Evolutionary conservation across 2,113 vertebrate genomes (phyloP).

Genomic region (Corydoras maculifer): DNA sequence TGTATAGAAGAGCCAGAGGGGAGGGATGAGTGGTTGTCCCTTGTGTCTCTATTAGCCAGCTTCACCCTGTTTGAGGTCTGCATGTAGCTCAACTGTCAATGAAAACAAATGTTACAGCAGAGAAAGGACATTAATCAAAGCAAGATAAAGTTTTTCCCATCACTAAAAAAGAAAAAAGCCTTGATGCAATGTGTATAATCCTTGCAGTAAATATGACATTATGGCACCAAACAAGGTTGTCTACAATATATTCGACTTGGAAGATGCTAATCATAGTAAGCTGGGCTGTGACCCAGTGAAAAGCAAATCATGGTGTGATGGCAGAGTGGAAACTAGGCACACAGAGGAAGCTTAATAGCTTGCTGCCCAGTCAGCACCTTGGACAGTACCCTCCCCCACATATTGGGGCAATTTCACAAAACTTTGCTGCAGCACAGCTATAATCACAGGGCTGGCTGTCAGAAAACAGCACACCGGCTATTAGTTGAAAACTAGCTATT

Average conservation of each 20-base stretch:
- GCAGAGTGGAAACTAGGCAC: conserved; percentile 14
- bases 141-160: conserved; percentile 25
- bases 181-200: conserved; percentile 1
- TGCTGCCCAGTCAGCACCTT: conserved; percentile 17
- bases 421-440: neutral
- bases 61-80: conserved; percentile 36
- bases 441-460: neutral
- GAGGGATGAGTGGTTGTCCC: conserved; percentile 20
- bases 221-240: conserved; percentile 3
- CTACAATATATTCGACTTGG: neutral
- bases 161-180: conserved; percentile 18
- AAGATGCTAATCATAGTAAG: conserved; percentile 31
- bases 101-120: conserved; percentile 28
- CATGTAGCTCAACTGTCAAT: conserved; percentile 33
- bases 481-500: neutral
- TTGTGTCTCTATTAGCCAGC: conserved; percentile 41
- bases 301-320: conserved; percentile 22
- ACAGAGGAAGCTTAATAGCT: conserved; percentile 26
- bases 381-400: conserved; percentile 26
- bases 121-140: conserved; percentile 34
- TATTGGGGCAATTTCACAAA: conserved; percentile 15
- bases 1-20: conserved; percentile 19
- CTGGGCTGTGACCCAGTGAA: conserved; percentile 19
- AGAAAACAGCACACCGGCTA: neutral
- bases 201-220: conserved; percentile 7